These are phyloP conservation scores for Leptodactylus fallax DNA, from an alignment of 2,797 vertebrate species.

Conservation along the genomic window DNA sequence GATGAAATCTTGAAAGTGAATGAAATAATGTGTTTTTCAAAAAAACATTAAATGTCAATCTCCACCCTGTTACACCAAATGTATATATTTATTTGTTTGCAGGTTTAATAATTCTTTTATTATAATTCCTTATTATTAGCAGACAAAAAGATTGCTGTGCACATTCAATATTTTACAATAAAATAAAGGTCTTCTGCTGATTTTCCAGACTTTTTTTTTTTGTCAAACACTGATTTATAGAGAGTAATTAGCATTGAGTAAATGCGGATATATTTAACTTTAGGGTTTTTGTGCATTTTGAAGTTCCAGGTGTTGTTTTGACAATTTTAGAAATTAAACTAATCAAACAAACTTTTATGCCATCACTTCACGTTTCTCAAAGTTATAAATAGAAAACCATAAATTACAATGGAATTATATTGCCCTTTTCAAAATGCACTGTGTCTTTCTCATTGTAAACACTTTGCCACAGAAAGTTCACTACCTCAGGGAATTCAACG, in stretches of 20 bases:
- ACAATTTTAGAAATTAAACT: slow-evolving; percentile 49
- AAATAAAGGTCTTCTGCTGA: background rate
- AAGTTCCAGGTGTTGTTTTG: slow-evolving; percentile 59
- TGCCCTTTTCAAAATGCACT: slow-evolving; percentile 62
- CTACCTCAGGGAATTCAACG: slow-evolving; percentile 51
- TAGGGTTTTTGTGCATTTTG: slow-evolving; percentile 36
- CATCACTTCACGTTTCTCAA: slow-evolving; percentile 36
- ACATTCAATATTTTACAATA: background rate
- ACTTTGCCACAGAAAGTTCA: slow-evolving; percentile 61
- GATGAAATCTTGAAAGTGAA: too few species aligned
- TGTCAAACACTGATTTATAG: background rate
- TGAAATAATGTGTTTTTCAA: too few species aligned
- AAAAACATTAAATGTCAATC: too few species aligned
- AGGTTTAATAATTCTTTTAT: too few species aligned
- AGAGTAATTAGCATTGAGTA: slow-evolving; percentile 15
- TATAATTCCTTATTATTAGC: background rate
- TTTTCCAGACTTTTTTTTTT: background rate
- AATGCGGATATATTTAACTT: slow-evolving; percentile 43
- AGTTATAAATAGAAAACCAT: slow-evolving; percentile 54
- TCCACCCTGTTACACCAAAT: too few species aligned
- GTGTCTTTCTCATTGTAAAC: slow-evolving; percentile 54
- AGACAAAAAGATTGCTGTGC: background rate
- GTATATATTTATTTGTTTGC: too few species aligned
- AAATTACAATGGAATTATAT: slow-evolving; percentile 60
- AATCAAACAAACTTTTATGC: slow-evolving; percentile 58